Evolutionary conservation across 2,888 invertebrate species (phyloP), one percentile per base, ranked within the genome.

Genomic region (Polyploca ridens): DNA sequence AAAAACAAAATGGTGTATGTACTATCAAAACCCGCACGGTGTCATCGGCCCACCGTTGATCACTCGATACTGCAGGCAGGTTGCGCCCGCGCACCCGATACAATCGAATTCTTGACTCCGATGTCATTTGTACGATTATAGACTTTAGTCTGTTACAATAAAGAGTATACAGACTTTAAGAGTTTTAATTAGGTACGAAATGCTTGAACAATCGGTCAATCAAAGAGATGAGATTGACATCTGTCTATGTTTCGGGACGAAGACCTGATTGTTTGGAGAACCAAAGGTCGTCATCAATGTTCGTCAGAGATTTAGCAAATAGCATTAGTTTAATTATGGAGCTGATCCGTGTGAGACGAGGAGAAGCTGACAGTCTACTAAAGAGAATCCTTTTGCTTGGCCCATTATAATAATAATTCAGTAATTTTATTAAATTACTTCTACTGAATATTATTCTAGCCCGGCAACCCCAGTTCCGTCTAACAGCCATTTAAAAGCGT

Each of bases 41-140:
- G 91, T 91, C 92, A 91, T 92, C 90, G 90, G 81, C 87, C 90
- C 83, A 82, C 61, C 82, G 75, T 83, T 81, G 89, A 87, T 88
- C 86, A 86, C 77, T 85, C 82, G 89, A 89, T 90, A 89, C 85
- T 63, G 74, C 70, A 74, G 69, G 67, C 62, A 62, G 54, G 64
- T 70, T 72, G 76, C 74, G 70, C 73, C 69, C 71, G 74, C 74
- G 69, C 72, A 69, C 67, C 67, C 63, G 77, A 77, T 77, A 77
- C 72, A 60, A 79, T 77, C 77, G 69, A 54, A 54, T 54, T 54
- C 54, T 54, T 54, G 10, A 6, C 54, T 54, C 69, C 14, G 33
- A 14, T 27, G 33, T 44, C 13, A 8, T 44, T 27, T 13, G 14
- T 27, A 11, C 49, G 33, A 44, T 44, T 63, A 46, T 19, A 19